Evolutionary conservation across 2,888 invertebrate genomes (phyloP), one percentile per base, ranked within the genome.

Genomic region (Baccha elongata): DNA sequence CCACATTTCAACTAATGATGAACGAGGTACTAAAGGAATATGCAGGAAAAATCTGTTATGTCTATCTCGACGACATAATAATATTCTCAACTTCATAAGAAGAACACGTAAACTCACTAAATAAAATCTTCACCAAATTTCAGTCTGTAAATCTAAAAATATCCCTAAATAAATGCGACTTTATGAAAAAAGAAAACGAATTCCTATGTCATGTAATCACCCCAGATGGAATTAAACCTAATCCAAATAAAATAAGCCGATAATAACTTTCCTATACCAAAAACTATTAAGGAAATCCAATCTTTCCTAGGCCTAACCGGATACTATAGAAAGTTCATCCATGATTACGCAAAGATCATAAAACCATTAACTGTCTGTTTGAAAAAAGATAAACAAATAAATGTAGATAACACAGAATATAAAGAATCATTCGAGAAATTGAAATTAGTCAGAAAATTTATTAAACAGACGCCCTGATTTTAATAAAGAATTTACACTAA

Each of bases 171-270:
- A 48, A 48, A 48, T 23, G 23, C 7, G 21, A 48, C 4, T 48
- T 32, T 7, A 8, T 32, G 29, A 32, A 32, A 8, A 71, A 69
- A 23, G 84, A 84, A 79, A 72, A 86, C 0, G 84, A 80, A 23
- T 87, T 83, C 60, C 53, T 88, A 6, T 87, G 87, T 1, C 87
- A 86, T 37, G 35, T 87, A 8, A 85, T 87, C 6, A 83, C 86
- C 6, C 52, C 52, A 13, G 42, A 53, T 7, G 40, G 65, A 11
- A 15, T 67, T 11, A 67, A 55, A 17, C 48, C 69, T 1, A 58
- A 58, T 4, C 69, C 48, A 7, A 10, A 44, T 7, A 58, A 69
- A 26, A 58, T 69, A 6, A 29, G 23, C 3, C 48, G 7, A 19
- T 69, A 58, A 69, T 13, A 48, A 58, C 2, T 84, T 84, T 8